Percentiles rank a stretch among this genome's conserved stretches.
Conservation (phyloP, 1,140 invertebrate species). For the Whitmania pigra region DNA sequence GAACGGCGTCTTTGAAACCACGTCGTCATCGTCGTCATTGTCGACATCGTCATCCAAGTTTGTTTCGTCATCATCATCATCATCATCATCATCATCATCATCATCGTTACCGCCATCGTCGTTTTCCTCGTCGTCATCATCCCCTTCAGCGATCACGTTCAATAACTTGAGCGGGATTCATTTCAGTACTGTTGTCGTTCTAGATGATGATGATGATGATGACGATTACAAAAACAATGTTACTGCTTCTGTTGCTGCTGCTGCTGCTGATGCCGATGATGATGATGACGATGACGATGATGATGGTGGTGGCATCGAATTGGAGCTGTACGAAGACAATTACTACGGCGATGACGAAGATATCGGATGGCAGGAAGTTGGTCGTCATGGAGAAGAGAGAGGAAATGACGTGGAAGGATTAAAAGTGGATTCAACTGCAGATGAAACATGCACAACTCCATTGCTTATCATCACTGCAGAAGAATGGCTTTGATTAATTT, state of each 20-base stretch:
- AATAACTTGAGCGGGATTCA: neutral
- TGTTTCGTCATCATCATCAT: neutral
- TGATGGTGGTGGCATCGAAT: neutral
- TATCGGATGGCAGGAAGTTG: too few relatives aligned
- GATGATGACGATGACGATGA: neutral
- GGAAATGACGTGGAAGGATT: too few relatives aligned
- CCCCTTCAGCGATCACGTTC: neutral
- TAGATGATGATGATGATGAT: neutral
- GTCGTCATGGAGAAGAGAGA: too few relatives aligned
- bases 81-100: slow-evolving; percentile 16
- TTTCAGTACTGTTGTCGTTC: neutral
- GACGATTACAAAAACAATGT: neutral
- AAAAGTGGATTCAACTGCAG: too few relatives aligned
- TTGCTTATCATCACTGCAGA: too few relatives aligned
- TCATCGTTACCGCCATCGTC: neutral
- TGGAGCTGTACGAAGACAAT: too few relatives aligned
- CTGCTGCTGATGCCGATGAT: neutral
- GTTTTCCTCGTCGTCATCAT: neutral
- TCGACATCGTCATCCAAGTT: neutral
- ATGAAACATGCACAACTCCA: too few relatives aligned
- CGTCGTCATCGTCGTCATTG: neutral
- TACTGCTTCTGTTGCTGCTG: neutral
- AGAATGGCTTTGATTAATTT: neutral
- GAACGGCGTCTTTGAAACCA: too few relatives aligned
- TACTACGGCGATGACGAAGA: too few relatives aligned